Conservation (phyloP, 92 coral and sea anemone species). For the Plumapathes pennacea region DNA sequence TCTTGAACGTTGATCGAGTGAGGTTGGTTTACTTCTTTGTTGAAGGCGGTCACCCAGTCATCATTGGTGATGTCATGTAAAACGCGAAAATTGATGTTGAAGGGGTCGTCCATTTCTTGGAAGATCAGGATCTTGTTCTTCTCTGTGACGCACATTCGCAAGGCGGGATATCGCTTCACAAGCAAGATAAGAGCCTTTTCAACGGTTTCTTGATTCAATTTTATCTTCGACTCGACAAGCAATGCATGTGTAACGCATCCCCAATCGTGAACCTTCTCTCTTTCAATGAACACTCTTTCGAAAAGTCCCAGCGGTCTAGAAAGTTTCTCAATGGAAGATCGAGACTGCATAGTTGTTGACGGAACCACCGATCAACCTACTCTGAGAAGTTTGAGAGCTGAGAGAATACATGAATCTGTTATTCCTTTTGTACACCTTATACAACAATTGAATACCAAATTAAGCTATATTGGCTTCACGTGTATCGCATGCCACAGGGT, state of each 20-base stretch:
- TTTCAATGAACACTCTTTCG: conserved; percentile 17
- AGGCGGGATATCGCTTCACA: conserved; percentile 12
- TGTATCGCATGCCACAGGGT: too few relatives aligned
- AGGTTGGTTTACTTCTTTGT: conserved; percentile 17
- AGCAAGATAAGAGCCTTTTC: conserved; percentile 20
- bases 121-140: not conserved
- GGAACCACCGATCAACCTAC: too few relatives aligned
- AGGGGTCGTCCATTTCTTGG: conserved; percentile 38
- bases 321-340: not conserved
- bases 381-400: too few relatives aligned
- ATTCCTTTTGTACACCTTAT: too few relatives aligned
- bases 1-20: conserved; percentile 1
- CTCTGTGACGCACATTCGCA: conserved; percentile 18
- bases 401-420: too few relatives aligned
- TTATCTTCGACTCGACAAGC: conserved; percentile 20
- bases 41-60: conserved; percentile 22
- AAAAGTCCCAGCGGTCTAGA: conserved; percentile 17
- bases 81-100: conserved; percentile 12
- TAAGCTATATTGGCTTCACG: too few relatives aligned
- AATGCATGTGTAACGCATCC: conserved; percentile 25
- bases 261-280: conserved; percentile 25
- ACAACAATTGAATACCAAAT: too few relatives aligned
- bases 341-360: too few relatives aligned
- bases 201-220: conserved; percentile 10
- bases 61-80: conserved; percentile 5